Evolutionary conservation across 1,140 invertebrate species (phyloP), one percentile per base, ranked within the genome.

Genomic region (Tetragnatha versicolor): DNA sequence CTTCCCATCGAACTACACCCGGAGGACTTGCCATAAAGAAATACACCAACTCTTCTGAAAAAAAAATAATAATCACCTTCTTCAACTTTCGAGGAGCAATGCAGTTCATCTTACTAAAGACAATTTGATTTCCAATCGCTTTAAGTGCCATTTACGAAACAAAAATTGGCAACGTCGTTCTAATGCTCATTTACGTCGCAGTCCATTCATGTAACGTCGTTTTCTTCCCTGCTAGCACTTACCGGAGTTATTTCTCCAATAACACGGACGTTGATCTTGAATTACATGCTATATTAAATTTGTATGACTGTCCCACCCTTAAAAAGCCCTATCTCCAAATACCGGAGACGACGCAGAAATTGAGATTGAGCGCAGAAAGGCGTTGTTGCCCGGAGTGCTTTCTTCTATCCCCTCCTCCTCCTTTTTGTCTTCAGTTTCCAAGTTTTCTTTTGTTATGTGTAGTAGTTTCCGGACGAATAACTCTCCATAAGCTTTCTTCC

Each of bases 381-480:
- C 27, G 14, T 0, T 7, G 4, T n/a, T n/a, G 55, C 55, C 55
- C 35, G 33, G 35, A 63, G 60, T 39, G 60, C 42, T 37, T 39
- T 39, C n/a, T 45, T 45, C 42, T 45, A 45, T n/a, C n/a, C n/a
- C 42, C n/a, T n/a, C n/a, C n/a, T n/a, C 33, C 60, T 42, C 33
- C 60, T 22, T 42, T 53, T 53, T 53, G 27, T 69, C 42, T 53
- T 69, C 33, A 51, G 47, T 69, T 69, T 51, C 66, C 51, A 53
- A 69, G 31, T 53, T 69, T 69, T 53, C 66, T 69, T 69, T n/a
- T n/a, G n/a, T n/a, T n/a, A n/a, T n/a, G n/a, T 69, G 66, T 53
- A 53, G 53, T 69, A 53, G 45, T 69, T 69, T 69, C 66, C 66
- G 27, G 47, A 6, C 66, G 66, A 69, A 69, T 69, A 69, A 53